Evolutionary conservation across 2,113 vertebrate species (phyloP).

Genomic region (Amphiprion percula): DNA sequence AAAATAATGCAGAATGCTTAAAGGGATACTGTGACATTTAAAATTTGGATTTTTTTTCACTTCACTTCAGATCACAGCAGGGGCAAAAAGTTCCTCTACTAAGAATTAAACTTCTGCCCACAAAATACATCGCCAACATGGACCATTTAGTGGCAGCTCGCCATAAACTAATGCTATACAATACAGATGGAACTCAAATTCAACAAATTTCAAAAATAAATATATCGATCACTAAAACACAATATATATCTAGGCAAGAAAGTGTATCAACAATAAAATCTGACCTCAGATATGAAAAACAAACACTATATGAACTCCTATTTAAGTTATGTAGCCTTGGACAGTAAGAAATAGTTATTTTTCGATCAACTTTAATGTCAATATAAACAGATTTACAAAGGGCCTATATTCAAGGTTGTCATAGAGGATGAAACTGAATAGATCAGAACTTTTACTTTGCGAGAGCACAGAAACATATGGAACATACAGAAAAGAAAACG

Average conservation of each 20-base stretch:
- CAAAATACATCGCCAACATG: neutral
- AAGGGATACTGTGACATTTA: slow-evolving; percentile 60
- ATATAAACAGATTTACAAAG: slow-evolving; percentile 10
- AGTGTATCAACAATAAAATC: neutral
- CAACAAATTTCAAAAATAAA: neutral
- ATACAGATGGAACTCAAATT: neutral
- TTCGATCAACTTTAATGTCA: slow-evolving; percentile 12
- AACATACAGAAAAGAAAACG: neutral
- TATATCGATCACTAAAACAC: neutral
- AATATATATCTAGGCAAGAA: neutral
- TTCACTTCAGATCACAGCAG: slow-evolving; percentile 33
- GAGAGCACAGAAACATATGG: neutral
- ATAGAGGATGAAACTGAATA: slow-evolving; percentile 1
- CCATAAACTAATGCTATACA: neutral
- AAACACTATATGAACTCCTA: neutral
- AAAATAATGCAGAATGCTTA: slow-evolving; percentile 60
- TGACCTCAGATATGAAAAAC: neutral
- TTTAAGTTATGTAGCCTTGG: neutral
- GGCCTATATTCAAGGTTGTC: slow-evolving; percentile 16
- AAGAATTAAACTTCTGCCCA: slow-evolving; percentile 6
- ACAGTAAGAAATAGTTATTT: neutral
- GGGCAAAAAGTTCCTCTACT: slow-evolving; percentile 26
- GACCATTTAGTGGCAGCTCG: neutral
- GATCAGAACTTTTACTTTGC: slow-evolving; percentile 21
- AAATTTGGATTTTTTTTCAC: slow-evolving; percentile 33